A percentile compares a stretch with the other conserved stretches of the same genome.
Evolutionary conservation across 2,113 vertebrate species (phyloP).

Genomic region (Saimiri boliviensis): DNA sequence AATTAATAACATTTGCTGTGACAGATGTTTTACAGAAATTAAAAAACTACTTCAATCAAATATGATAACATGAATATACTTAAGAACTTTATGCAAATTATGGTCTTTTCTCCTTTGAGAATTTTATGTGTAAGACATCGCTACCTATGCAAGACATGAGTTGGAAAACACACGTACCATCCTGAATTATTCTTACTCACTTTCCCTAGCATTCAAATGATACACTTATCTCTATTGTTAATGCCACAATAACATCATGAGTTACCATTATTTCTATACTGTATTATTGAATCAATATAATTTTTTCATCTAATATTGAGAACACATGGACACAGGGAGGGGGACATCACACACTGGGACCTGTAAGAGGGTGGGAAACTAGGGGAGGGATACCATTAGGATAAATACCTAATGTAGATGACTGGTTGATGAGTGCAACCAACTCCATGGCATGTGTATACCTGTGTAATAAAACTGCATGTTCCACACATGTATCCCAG

Average conservation of each 20-base stretch:
- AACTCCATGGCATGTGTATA: too few species aligned
- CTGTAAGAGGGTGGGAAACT: too few species aligned
- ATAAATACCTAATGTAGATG: too few species aligned
- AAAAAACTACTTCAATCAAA: background rate
- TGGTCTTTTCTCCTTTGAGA: background rate
- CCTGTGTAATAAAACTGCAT: too few species aligned
- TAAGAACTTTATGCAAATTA: background rate
- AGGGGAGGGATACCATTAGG: too few species aligned
- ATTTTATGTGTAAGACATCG: background rate
- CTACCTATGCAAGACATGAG: background rate
- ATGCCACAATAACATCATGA: background rate
- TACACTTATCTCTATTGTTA: background rate
- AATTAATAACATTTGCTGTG: background rate
- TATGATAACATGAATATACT: background rate
- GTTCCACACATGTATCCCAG: too few species aligned
- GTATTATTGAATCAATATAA: background rate
- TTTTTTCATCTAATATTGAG: background rate
- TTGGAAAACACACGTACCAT: background rate
- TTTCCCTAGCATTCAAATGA: background rate
- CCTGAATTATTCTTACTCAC: background rate
- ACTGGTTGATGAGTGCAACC: too few species aligned
- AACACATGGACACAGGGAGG: too few species aligned
- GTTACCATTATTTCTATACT: background rate
- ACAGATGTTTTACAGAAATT: background rate
- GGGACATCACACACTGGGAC: too few species aligned